Evolutionary conservation across 2,113 vertebrate species (phyloP).

Genomic region (Puma concolor): DNA sequence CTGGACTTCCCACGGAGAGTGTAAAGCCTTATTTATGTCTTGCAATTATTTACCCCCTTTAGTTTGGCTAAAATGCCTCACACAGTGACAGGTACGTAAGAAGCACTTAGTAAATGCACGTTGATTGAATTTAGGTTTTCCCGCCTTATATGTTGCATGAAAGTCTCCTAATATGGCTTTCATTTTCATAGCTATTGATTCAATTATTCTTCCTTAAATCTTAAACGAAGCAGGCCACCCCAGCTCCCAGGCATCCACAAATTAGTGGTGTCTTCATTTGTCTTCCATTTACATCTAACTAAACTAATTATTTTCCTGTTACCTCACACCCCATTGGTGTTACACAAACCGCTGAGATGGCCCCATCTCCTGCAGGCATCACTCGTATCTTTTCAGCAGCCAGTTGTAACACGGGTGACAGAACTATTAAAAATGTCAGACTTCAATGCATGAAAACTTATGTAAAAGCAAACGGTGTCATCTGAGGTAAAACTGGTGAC

Average conservation of each 20-base stretch:
- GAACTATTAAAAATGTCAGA: slow-evolving; percentile 63
- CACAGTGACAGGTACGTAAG: slow-evolving; percentile 30
- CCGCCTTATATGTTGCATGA: background rate
- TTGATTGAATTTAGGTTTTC: slow-evolving; percentile 44
- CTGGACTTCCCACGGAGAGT: background rate
- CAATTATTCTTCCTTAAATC: slow-evolving; percentile 37
- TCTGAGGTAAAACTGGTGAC: background rate
- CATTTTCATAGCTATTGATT: slow-evolving; percentile 54
- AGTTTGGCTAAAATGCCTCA: background rate
- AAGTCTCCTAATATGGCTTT: slow-evolving; percentile 20
- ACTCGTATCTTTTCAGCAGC: background rate
- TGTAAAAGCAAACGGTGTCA: slow-evolving; percentile 1
- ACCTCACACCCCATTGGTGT: slow-evolving; percentile 13
- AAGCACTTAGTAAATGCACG: background rate
- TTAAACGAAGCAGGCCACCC: background rate
- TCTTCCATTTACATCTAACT: slow-evolving; percentile 45
- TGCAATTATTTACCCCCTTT: background rate
- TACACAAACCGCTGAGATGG: background rate
- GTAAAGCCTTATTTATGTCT: slow-evolving; percentile 27
- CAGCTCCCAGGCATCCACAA: background rate
- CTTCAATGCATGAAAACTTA: slow-evolving; percentile 8
- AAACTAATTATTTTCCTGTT: slow-evolving; percentile 65
- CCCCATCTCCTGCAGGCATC: slow-evolving; percentile 10
- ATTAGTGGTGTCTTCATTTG: background rate
- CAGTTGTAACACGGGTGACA: background rate